Conservation (phyloP, 2,888 invertebrate species). For the Zaprionus lineosus region DNA sequence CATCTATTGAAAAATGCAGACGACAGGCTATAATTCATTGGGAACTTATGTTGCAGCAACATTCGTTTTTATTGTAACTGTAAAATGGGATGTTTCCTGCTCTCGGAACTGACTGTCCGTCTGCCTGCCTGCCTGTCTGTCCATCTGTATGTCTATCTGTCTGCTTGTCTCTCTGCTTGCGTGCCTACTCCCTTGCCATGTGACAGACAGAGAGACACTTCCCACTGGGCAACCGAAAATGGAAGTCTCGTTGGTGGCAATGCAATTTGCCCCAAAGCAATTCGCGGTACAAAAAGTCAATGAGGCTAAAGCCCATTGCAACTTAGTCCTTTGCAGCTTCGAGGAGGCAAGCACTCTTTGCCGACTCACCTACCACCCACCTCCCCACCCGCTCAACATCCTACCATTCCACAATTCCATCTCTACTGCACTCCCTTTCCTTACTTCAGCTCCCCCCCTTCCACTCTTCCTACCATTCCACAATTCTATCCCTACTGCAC, state of each 20-base stretch:
- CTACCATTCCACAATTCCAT: too few relatives aligned
- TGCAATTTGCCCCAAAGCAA: conserved; percentile 43
- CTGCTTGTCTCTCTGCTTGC: conserved; percentile 1
- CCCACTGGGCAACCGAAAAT: conserved; percentile 30
- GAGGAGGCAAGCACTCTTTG: too few relatives aligned
- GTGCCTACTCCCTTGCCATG: not conserved
- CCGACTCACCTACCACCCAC: too few relatives aligned
- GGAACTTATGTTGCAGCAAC: conserved; percentile 32
- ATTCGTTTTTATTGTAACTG: conserved; percentile 40
- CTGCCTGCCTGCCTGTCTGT: not conserved
- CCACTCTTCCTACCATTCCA: too few relatives aligned
- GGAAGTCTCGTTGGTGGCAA: conserved; percentile 28
- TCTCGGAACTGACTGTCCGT: conserved; percentile 1
- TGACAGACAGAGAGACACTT: conserved; percentile 1
- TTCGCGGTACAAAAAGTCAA: conserved; percentile 59
- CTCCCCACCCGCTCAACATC: too few relatives aligned
- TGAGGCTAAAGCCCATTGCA: conserved; percentile 38
- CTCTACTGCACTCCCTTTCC: too few relatives aligned
- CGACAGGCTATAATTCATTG: conserved; percentile 49
- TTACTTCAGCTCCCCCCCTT: too few relatives aligned
- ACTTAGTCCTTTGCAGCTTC: too few relatives aligned
- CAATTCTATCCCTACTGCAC: not conserved
- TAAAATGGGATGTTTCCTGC: conserved; percentile 12
- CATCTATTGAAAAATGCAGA: conserved; percentile 39
- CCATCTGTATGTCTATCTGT: not conserved